Base-by-base conservation (phyloP, 2,888 invertebrate species). In the Parascotia fuliginaria region DNA sequence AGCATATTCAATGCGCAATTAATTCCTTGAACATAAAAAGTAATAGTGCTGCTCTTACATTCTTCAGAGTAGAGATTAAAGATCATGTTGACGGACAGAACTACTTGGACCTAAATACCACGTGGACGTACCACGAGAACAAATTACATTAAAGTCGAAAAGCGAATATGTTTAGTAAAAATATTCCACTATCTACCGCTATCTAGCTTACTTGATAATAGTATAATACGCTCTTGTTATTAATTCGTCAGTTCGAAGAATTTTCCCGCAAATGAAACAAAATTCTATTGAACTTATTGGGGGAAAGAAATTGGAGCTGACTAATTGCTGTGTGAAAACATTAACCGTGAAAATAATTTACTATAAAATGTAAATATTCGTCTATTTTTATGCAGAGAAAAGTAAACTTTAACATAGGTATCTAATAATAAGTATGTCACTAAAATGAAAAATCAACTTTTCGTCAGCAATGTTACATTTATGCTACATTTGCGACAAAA, bases 141-240 rank as follows among this genome's bases (percentile, higher is more conserved):
- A 51, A 53, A 55, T 48, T 40, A 42, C 32, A 39, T 49, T 24
- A 5, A 55, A 51, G 39, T 37, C 47, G 36, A 15, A 54, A 52
- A 27, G 14, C 34, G 15, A 11, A 19, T 31, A 33, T 12, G 32
- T 22, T 34, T 11, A 36, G n/a, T 42, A 33, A 38, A 49, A 50
- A 48, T 50, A 55, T 27, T 29, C 24, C 15, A 27, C 47, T 51
- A 45, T 46, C 42, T 16, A 32, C 19, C 27, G 5, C 16, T 46
- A 51, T 42, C 40, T 54, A 24, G 29, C 22, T 24, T 61, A 61
- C 42, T 46, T 32, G 55, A 59, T 41, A 51, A 36, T 51, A 48
- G 32, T 16, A 39, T 24, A 15, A 15, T 36, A 19, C 16, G 36
- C 40, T 33, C 11, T 45, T 52, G 52, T 48, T 48, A 47, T 24